A percentile compares a stretch with the other conserved stretches of the same genome.
Conservation (phyloP, 2,888 invertebrate species). For the Clostera curtula region DNA sequence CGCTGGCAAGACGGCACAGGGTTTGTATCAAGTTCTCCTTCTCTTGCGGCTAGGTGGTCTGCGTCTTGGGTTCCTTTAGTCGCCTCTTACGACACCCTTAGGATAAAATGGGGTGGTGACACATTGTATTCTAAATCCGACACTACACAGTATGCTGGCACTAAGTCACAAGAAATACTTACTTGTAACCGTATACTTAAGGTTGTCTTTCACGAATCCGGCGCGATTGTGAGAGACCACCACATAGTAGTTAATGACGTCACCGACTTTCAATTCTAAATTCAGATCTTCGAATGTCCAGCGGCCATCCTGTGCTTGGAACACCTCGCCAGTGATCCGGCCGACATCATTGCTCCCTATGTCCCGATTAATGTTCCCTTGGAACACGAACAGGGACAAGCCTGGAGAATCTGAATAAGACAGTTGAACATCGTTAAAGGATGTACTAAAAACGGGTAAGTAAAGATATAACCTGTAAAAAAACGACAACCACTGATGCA, state of each 20-base stretch:
- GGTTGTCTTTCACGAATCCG: constrained; percentile 58
- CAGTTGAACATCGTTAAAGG: not conserved
- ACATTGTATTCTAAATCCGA: too few species aligned
- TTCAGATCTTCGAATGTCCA: constrained; percentile 71
- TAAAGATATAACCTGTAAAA: too few species aligned
- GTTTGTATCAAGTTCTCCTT: too few species aligned
- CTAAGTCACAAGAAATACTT: constrained; percentile 14
- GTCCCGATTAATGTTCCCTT: constrained; percentile 76
- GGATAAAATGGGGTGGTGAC: too few species aligned
- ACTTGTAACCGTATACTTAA: constrained; percentile 56
- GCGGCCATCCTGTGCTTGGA: constrained; percentile 45
- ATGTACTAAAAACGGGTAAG: too few species aligned
- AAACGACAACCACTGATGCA: too few species aligned
- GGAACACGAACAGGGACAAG: constrained; percentile 75
- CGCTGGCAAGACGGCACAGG: too few species aligned
- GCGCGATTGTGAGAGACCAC: constrained; percentile 68
- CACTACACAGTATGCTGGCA: too few species aligned
- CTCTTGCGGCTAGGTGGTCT: too few species aligned
- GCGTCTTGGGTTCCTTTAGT: too few species aligned
- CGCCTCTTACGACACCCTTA: too few species aligned
- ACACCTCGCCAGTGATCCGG: constrained; percentile 63
- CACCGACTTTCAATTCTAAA: constrained; percentile 60
- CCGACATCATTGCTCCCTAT: constrained; percentile 69
- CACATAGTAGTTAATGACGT: constrained; percentile 77
- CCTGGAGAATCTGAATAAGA: constrained; percentile 57